Conservation (phyloP, 2,113 vertebrate species). For the Varanus salvator region DNA sequence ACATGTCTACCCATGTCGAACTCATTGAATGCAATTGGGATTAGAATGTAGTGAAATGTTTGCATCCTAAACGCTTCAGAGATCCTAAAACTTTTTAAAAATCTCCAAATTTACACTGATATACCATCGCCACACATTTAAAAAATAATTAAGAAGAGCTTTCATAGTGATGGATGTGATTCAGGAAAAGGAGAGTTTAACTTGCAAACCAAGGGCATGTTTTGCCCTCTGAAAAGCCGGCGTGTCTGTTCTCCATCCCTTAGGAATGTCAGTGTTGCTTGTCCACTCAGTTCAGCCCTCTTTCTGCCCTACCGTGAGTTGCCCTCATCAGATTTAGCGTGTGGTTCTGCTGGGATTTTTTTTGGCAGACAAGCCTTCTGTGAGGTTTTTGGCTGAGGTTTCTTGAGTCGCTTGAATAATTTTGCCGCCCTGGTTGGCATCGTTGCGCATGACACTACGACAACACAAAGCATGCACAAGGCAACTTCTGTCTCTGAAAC, state of each 20-base stretch:
- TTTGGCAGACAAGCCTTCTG: conserved; percentile 41
- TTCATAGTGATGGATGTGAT: conserved; percentile 14
- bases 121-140: conserved; percentile 21
- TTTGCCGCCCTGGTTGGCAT: conserved; percentile 25
- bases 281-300: conserved; percentile 18
- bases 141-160: conserved; percentile 8
- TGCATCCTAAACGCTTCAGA: conserved; percentile 25
- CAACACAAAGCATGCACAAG: conserved; percentile 13
- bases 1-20: too few relatives aligned
- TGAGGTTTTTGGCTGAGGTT: conserved; percentile 32
- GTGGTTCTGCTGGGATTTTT: conserved; percentile 39
- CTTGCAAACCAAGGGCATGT: conserved; percentile 34
- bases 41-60: not conserved
- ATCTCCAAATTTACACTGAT: conserved; percentile 1
- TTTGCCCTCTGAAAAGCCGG: conserved; percentile 25
- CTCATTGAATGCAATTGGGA: not conserved
- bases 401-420: conserved; percentile 33
- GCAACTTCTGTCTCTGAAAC: not conserved
- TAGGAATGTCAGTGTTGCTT: conserved; percentile 41
- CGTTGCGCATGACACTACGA: conserved; percentile 26
- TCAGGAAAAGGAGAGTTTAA: conserved; percentile 5
- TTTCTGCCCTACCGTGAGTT: conserved; percentile 39
- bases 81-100: not conserved
- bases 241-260: conserved; percentile 21
- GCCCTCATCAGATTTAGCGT: conserved; percentile 52